Evolutionary conservation across 2,113 vertebrate species (phyloP), one percentile per base, ranked within the genome.

Genomic region (Dasyurus viverrinus): DNA sequence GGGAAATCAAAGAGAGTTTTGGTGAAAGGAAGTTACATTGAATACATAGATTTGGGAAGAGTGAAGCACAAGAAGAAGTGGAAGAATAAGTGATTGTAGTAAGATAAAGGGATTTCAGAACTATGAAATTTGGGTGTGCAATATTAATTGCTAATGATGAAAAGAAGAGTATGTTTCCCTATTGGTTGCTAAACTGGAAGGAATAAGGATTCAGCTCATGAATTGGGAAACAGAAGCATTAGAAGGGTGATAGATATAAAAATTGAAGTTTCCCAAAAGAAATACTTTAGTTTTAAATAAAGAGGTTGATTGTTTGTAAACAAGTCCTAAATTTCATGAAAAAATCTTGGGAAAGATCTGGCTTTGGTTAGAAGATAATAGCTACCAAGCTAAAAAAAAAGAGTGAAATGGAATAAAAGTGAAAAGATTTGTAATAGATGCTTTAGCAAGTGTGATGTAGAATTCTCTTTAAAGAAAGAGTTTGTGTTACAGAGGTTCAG

Each of bases 241-340:
- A 19, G 60, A n/a, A 76, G 16, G 0, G 10, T 36, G 0, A 2
- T 76, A 0, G n/a, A 76, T n/a, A n/a, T 76, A 0, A 4, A 76
- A 19, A n/a, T 60, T 19, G 60, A 76, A n/a, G 12, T 76, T 76
- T n/a, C 60, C 60, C 36, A 76, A 36, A 8, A n/a, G 14, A n/a
- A 76, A 19, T 3, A 14, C 7, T 76, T 4, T n/a, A 76, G 1
- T 76, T 76, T 76, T n/a, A 19, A 76, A n/a, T n/a, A n/a, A 60
- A 76, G 60, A 76, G 5, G 5, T n/a, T n/a, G 30, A n/a, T 36
- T 76, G 0, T n/a, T 76, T 84, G 36, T 19, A 42, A 16, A 84
- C 16, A 23, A 84, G 68, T 84, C 16, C 19, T 42, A 19, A 8
- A 84, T 42, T 84, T 16, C 16, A 84, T 42, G 22, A 0, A 16